Base-by-base conservation (phyloP, 2,797 vertebrate species). In the Lemur catta region DNA sequence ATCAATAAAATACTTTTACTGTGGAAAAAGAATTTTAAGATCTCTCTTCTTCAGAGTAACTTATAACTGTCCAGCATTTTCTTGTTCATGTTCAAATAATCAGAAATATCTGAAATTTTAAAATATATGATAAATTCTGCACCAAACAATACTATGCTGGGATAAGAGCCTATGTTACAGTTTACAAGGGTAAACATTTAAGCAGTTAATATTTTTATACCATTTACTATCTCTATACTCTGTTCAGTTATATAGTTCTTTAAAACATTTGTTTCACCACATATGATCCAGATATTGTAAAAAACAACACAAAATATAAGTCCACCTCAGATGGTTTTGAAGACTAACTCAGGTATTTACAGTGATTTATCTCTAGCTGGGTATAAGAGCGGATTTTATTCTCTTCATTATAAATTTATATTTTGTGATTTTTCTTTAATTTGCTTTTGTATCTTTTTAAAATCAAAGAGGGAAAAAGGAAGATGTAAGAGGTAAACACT, bases 361-460 rank as follows among this genome's bases (percentile, higher is more conserved):
- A 69, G 18, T 82, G 41, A 87, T 26, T 67, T 69, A 24, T 63
- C 26, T 71, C 24, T 84, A 50, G 41, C 50, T 84, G 48, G 20
- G 15, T 35, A 22, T 85, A 78, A 81, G 33, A 80, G 26, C 80
- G 35, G 55, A 63, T 87, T 85, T 89, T 93, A 93, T 80, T 74
- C 85, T 79, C 84, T 85, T 57, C 74, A 72, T 84, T 57, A 90
- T 41, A 43, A 7, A 67, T 84, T 89, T 59, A 30, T 65, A 76
- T 89, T 79, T 63, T 84, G 17, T 79, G 35, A 55, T 84, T 85
- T 91, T 88, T 74, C 38, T 78, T 55, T 20, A 52, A 55, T 55
- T 55, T 55, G 61, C 30, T 94, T 91, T 88, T 89, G 28, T 79
- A 57, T 20, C n/a, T 84, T 84, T 89, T 84, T 30, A 85, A 81